Conservation (phyloP, 2,113 vertebrate genomes). For the Sciurus niger region DNA sequence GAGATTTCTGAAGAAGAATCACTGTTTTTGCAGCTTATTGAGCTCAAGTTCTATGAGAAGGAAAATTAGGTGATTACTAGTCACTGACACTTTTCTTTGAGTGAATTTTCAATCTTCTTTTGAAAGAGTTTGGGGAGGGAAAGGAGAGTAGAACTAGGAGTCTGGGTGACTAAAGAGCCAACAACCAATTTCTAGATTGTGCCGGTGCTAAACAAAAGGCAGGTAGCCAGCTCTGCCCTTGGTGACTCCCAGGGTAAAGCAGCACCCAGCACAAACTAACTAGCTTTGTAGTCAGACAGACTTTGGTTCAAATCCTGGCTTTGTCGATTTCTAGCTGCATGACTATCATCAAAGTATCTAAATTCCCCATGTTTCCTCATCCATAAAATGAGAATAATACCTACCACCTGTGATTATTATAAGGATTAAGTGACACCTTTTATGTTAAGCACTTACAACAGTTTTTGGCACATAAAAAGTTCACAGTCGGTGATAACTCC, state of each 20-base stretch:
- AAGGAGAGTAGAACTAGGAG: neutral
- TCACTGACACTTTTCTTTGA: neutral
- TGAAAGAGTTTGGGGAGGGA: neutral
- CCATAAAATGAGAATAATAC: slow-evolving; percentile 28
- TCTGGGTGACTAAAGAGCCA: neutral
- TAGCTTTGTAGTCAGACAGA: neutral
- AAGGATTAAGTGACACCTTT: neutral
- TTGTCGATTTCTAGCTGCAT: neutral
- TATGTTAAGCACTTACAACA: neutral
- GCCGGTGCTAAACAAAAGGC: neutral
- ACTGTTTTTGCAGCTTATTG: neutral
- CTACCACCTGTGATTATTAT: neutral
- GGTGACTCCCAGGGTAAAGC: neutral
- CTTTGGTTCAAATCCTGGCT: neutral
- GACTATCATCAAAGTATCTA: neutral
- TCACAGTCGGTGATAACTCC: neutral
- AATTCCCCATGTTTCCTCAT: neutral
- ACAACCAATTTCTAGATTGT: neutral
- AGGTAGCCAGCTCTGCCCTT: neutral
- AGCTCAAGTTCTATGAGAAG: neutral
- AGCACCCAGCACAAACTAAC: neutral
- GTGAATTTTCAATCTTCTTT: neutral
- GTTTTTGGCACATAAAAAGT: neutral
- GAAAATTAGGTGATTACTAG: neutral
- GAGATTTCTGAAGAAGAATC: neutral